Evolutionary conservation across 2,888 invertebrate species (phyloP), one percentile per base, ranked within the genome.

Genomic region (Tenthredo mesomela): DNA sequence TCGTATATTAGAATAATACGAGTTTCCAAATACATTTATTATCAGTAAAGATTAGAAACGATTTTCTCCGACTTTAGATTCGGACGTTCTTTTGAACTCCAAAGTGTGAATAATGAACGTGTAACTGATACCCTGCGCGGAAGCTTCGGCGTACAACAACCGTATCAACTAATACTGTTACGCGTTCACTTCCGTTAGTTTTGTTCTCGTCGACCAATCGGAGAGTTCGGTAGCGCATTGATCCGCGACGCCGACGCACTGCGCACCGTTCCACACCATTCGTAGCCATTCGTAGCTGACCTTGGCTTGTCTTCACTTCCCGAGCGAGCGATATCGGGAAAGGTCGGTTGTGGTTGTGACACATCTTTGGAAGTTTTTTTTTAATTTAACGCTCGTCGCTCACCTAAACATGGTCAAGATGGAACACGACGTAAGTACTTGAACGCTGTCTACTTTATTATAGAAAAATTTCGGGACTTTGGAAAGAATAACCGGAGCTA

Each of bases 361-460:
- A 10, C 67, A 73, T 67, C 25, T 61, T 33, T 21, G 80, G 40
- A 37, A 80, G n/a, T 37, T 80, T 61, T 50, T 61, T 80, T 82
- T 21, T 21, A 70, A 47, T 82, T 61, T 40, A n/a, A 50, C 82
- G 33, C 29, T 67, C 43, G 33, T 82, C 82, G 82, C 37, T 82
- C n/a, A 82, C 37, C 87, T 82, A 61, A 92, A 90, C 88, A 93
- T 93, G 93, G 93, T 93, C 85, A 93, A 93, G 85, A 92, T 93
- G 93, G 93, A 93, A 25, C 93, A 93, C 84, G 93, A 93, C 85
- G 92, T 91, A 84, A 90, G 91, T 90, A 75, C 15, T 67, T 70
- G 4, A 29, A 15, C 50, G 5, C 33, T 0, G 2, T 29, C 10
- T n/a, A 40, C 12, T 43, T 61, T 50, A 2, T 18, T 10, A n/a